These are phyloP conservation scores for Galerucella pusilla DNA, from an alignment of 2,888 invertebrate species.

Conservation along the genomic window DNA sequence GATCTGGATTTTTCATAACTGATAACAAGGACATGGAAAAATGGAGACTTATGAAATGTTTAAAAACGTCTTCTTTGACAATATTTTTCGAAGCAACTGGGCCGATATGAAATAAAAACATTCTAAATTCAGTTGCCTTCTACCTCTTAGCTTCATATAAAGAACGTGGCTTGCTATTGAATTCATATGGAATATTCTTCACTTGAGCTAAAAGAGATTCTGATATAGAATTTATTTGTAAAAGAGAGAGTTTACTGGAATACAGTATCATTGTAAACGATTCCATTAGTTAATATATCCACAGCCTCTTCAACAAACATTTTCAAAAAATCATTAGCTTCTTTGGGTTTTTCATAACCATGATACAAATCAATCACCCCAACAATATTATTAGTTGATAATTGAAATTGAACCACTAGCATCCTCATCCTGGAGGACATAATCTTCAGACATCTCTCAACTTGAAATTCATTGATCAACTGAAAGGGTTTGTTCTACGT, in stretches of 20 bases:
- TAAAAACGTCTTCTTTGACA: too few relatives aligned
- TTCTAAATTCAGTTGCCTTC: constrained; percentile 1
- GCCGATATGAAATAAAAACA: too few relatives aligned
- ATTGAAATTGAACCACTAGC: neutral
- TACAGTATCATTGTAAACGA: too few relatives aligned
- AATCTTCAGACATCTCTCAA: constrained; percentile 17
- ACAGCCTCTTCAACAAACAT: too few relatives aligned
- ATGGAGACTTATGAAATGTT: too few relatives aligned
- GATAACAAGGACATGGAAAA: too few relatives aligned
- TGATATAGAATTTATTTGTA: constrained; percentile 1
- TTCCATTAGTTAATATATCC: too few relatives aligned
- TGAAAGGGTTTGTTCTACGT: constrained; percentile 15
- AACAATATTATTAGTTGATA: too few relatives aligned
- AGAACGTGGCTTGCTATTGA: constrained; percentile 6
- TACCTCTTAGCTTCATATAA: neutral
- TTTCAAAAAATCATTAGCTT: too few relatives aligned
- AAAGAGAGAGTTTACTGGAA: neutral
- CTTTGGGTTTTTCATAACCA: too few relatives aligned
- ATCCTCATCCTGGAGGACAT: neutral
- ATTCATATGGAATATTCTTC: constrained; percentile 27
- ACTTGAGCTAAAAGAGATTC: constrained; percentile 7
- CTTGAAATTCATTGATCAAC: constrained; percentile 17
- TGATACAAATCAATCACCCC: too few relatives aligned
- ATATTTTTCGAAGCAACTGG: too few relatives aligned
- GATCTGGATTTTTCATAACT: neutral